Conservation (phyloP, 2,888 invertebrate genomes). For the Calliphora vomitoria region DNA sequence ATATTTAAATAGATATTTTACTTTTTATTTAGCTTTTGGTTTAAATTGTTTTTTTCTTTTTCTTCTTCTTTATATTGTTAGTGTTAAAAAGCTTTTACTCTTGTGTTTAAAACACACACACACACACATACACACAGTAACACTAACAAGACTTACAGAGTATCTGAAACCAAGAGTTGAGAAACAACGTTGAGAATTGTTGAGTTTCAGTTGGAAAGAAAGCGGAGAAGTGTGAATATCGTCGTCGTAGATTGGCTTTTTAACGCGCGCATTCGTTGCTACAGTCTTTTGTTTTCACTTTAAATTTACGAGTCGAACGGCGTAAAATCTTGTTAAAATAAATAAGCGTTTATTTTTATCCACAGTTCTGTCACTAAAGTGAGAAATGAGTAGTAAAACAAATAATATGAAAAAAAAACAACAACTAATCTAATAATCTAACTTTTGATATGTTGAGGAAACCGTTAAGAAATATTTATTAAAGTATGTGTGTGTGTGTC, state of each 20-base stretch:
- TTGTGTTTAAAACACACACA: neutral
- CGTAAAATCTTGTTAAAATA: constrained; percentile 33
- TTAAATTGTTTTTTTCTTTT: neutral
- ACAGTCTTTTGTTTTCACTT: constrained; percentile 76
- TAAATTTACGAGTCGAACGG: constrained; percentile 38
- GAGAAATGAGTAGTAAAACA: neutral
- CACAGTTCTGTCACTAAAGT: constrained; percentile 19
- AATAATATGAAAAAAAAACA: neutral
- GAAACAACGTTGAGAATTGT: constrained; percentile 25
- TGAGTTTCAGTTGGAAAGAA: constrained; percentile 72
- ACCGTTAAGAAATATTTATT: constrained; percentile 43
- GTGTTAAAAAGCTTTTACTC: constrained; percentile 43
- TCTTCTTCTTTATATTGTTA: neutral
- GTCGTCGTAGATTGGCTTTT: constrained; percentile 16
- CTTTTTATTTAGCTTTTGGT: constrained; percentile 1
- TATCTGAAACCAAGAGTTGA: constrained; percentile 9
- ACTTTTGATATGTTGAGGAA: constrained; percentile 16
- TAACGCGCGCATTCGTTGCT: constrained; percentile 71
- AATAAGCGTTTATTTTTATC: neutral
- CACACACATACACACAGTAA: neutral
- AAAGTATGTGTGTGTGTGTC: constrained; percentile 3
- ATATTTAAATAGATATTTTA: constrained; percentile 20
- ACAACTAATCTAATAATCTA: neutral
- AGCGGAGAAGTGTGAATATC: constrained; percentile 63
- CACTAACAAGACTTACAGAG: neutral